A percentile compares a stretch with the other conserved stretches of the same genome.
phyloP scores from a whole-genome alignment of 2,113 vertebrate genomes.

The Anser brachyrhynchus region DNA sequence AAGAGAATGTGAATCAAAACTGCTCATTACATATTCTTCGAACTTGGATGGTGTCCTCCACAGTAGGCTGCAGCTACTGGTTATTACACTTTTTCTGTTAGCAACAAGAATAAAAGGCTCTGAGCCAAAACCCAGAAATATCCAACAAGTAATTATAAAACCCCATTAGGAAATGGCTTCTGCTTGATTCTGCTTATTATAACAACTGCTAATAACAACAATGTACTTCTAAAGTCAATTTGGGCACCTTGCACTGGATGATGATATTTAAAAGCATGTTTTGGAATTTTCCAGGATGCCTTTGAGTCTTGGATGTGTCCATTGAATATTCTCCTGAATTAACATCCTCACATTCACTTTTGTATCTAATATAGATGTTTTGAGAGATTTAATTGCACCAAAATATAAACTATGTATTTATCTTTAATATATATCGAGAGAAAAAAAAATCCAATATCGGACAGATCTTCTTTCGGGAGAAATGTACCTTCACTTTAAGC shows the following conservation, averaged over 20 bases:
- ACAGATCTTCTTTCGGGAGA: background rate
- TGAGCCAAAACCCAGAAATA: constrained; percentile 56
- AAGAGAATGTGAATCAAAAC: constrained; percentile 64
- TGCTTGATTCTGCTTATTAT: constrained; percentile 60
- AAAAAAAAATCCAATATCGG: background rate
- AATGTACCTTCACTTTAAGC: background rate
- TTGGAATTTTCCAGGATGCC: constrained; percentile 47
- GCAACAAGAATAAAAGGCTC: constrained; percentile 58
- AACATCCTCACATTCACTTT: background rate
- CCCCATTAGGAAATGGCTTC: constrained; percentile 57
- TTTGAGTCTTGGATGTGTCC: background rate
- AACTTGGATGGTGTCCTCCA: constrained; percentile 61
- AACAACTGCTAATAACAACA: constrained; percentile 66
- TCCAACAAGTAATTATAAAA: constrained; percentile 63
- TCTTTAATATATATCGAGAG: background rate
- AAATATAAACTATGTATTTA: constrained; percentile 11
- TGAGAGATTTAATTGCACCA: background rate
- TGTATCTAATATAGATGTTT: background rate
- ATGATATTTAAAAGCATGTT: constrained; percentile 45
- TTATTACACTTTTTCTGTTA: constrained; percentile 47
- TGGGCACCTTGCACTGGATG: constrained; percentile 18
- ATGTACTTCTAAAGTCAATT: constrained; percentile 42
- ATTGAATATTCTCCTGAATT: constrained; percentile 1
- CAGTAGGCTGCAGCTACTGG: constrained; percentile 48
- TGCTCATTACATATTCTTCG: constrained; percentile 65